Evolutionary conservation across 2,797 vertebrate species (phyloP).

Genomic region (Leptatherina wallacei): DNA sequence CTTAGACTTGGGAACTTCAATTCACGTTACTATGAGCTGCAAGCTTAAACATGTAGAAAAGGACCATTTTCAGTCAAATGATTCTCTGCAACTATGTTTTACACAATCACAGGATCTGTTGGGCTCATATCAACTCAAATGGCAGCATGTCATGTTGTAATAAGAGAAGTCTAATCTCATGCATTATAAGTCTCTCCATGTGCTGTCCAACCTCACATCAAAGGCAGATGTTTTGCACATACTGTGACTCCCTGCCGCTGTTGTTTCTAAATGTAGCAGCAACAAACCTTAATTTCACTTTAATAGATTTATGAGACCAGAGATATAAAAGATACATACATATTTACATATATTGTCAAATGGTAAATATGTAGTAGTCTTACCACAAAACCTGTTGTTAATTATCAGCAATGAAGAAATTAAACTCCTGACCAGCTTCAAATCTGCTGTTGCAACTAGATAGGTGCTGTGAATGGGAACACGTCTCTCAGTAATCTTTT

Average conservation of each 20-base stretch:
- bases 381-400: background rate
- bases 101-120: background rate
- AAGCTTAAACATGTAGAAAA: background rate
- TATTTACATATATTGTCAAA: too few species aligned
- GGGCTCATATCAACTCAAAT: background rate
- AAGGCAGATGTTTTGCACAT: background rate
- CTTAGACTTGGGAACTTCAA: background rate
- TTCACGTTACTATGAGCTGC: background rate
- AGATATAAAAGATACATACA: background rate
- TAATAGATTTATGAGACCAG: too few species aligned
- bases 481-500: conserved; percentile 1
- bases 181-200: background rate
- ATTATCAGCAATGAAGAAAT: background rate
- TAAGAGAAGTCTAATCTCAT: background rate
- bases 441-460: background rate
- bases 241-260: background rate
- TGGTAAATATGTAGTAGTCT: background rate
- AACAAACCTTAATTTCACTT: background rate
- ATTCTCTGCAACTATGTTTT: background rate
- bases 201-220: background rate
- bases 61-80: background rate
- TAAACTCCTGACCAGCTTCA: background rate
- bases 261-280: too few species aligned
- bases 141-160: too few species aligned
- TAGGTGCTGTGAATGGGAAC: background rate